These are phyloP conservation scores for Xyliphius kryptos DNA, from an alignment of 2,113 vertebrate genomes.

Conservation along the genomic window DNA sequence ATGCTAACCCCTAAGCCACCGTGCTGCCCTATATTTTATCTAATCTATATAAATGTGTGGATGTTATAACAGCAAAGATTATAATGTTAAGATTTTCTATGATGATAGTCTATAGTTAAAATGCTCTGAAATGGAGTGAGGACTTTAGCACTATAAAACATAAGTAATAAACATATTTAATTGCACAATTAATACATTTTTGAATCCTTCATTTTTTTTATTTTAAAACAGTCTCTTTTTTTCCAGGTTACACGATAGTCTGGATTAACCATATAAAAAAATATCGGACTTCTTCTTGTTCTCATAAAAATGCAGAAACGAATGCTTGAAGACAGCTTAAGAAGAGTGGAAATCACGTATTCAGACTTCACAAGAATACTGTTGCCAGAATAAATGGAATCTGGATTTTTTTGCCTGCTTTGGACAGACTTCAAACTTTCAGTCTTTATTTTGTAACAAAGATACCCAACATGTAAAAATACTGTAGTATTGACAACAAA, in stretches of 20 bases:
- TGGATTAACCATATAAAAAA: conserved; percentile 36
- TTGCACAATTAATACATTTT: too few species aligned
- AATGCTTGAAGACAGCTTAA: conserved; percentile 47
- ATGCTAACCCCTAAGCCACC: too few species aligned
- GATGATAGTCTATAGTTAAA: too few species aligned
- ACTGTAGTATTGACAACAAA: conserved; percentile 52
- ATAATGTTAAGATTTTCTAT: too few species aligned
- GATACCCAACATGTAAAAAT: conserved; percentile 32
- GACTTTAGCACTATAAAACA: too few species aligned
- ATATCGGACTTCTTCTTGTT: conserved; percentile 37
- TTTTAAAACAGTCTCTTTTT: conserved; percentile 29
- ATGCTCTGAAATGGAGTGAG: too few species aligned
- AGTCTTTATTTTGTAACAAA: conserved; percentile 33
- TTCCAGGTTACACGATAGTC: conserved; percentile 72
- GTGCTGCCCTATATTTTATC: too few species aligned
- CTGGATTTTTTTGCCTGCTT: conserved; percentile 22
- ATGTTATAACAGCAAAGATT: not conserved
- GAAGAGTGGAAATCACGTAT: conserved; percentile 42
- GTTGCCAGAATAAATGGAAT: conserved; percentile 44
- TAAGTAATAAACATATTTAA: too few species aligned
- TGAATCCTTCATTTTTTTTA: not conserved
- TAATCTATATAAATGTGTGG: too few species aligned
- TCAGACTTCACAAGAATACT: conserved; percentile 48
- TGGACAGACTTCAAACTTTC: conserved; percentile 19
- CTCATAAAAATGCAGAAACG: conserved; percentile 24